Evolutionary conservation across 2,888 invertebrate species (phyloP).

Genomic region (Ariolimax columbianus): DNA sequence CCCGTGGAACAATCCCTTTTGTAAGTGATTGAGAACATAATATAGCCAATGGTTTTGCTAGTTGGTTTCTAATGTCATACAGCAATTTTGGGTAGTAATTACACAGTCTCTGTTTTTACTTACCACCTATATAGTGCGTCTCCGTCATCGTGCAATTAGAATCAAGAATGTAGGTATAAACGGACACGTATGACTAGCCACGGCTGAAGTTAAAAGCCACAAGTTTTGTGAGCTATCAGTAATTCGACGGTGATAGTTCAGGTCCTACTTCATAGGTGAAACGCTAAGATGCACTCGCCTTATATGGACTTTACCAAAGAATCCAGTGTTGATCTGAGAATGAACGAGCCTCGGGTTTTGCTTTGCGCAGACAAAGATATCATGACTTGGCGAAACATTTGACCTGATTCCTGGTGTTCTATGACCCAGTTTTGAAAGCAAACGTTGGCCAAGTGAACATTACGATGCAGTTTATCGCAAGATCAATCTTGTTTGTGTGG

Average conservation of each 20-base stretch:
- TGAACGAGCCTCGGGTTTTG: neutral
- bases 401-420: neutral
- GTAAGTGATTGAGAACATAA: conserved; percentile 56
- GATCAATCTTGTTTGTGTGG: no score
- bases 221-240: no score
- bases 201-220: neutral
- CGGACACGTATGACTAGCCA: neutral
- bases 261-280: neutral
- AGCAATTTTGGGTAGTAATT: no score
- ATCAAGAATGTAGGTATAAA: neutral
- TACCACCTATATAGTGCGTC: conserved; percentile 14
- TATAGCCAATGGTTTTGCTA: neutral
- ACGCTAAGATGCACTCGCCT: neutral
- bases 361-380: neutral
- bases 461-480: neutral
- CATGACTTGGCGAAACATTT: neutral
- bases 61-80: no score
- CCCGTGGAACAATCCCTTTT: neutral
- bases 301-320: neutral
- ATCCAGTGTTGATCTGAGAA: neutral
- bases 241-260: no score
- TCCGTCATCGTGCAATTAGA: neutral
- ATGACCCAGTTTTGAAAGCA: neutral
- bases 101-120: neutral
- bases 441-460: neutral